Evolutionary conservation across 1,140 invertebrate species (phyloP), one percentile per base, ranked within the genome.

Genomic region (Leptinotarsa lineolata): DNA sequence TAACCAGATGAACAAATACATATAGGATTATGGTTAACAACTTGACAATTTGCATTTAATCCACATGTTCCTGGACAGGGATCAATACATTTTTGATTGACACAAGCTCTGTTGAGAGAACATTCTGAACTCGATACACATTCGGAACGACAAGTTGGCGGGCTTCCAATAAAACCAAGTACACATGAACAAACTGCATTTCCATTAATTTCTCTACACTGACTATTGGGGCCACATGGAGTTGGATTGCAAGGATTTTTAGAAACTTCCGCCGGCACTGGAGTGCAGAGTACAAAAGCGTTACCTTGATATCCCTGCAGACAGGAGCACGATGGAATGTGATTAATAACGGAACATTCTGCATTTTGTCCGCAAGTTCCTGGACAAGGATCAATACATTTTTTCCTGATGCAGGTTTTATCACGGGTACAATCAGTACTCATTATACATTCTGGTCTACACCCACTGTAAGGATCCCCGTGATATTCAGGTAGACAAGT

Each of bases 331-430:
- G 90, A 90, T 13, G 92, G 91, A 30, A 90, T 89, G 80, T 94
- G 92, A 80, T 92, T 92, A 67, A 90, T 87, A 1, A 92, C 90
- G 24, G 87, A 86, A 80, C 92, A 94, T 69, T 88, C 82, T 18
- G 92, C 91, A 80, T 90, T 90, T 67, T 89, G 86, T 0, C 92
- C 92, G 84, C 93, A 94, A 21, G 89, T 89, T 70, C 89, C 90
- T 18, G 86, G 86, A 81, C 93, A 95, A 20, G 93, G 93, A 83
- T 95, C 92, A 44, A 87, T 83, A 81, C 93, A 94, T 86, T 91
- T 92, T 77, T 91, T 90, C 74, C 88, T 88, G 18, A 93, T 88
- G 77, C 94, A 95, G 3, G 92, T 89, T 78, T 85, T 87, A 68
- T 90, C 88, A 54, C 87, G 86, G 4, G 89, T 83, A 84, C 91